Evolutionary conservation across 92 coral and sea anemone genomes (phyloP).

Genomic region (Bergia puertoricense): DNA sequence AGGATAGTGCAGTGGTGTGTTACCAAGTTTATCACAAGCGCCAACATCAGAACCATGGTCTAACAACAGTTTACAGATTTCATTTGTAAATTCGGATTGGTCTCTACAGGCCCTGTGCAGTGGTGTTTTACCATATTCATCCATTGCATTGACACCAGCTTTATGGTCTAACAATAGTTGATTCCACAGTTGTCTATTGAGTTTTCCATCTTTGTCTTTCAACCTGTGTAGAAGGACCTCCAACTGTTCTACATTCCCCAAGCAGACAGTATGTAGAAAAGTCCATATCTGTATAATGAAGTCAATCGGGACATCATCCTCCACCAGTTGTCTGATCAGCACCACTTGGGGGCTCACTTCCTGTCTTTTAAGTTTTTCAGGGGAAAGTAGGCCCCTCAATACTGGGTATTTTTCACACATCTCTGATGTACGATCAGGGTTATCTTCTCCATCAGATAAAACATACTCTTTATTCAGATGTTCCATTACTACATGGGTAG

Average conservation of each 20-base stretch:
- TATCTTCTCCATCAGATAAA: not conserved
- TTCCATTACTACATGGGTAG: not conserved
- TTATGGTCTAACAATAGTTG: not conserved
- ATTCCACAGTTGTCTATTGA: not conserved
- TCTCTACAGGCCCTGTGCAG: not conserved
- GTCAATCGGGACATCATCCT: not conserved
- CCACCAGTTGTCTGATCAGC: not conserved
- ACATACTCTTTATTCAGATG: not conserved
- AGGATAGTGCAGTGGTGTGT: not conserved
- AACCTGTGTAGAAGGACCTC: not conserved
- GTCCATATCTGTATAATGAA: not conserved
- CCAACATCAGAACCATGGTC: not conserved
- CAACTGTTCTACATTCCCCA: not conserved
- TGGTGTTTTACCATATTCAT: not conserved
- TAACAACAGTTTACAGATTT: not conserved
- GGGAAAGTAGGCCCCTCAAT: not conserved
- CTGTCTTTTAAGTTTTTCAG: not conserved
- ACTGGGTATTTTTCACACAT: not conserved
- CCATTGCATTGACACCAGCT: not conserved
- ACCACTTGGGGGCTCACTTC: not conserved
- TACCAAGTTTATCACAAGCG: not conserved
- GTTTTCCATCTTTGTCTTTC: not conserved
- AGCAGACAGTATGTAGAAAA: not conserved
- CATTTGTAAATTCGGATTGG: not conserved
- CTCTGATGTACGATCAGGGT: not conserved